Percentiles rank a stretch among this genome's conserved stretches.
Evolutionary conservation across 1,140 invertebrate species (phyloP).

Genomic region (Euwallacea similis): DNA sequence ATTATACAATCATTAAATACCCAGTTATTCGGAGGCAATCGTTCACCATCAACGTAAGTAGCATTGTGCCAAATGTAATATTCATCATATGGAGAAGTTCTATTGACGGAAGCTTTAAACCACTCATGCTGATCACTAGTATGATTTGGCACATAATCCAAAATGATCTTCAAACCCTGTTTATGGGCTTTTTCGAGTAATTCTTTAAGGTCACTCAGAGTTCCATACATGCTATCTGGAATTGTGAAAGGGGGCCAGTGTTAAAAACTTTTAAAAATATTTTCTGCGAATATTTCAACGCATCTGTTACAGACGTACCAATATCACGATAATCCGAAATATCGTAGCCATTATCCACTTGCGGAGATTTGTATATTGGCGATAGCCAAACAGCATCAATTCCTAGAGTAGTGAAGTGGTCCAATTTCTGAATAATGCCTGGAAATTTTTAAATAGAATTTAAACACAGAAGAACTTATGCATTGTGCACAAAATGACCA

Average conservation of each 20-base stretch:
- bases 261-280: background rate
- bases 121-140: slow-evolving; percentile 77
- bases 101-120: slow-evolving; percentile 69
- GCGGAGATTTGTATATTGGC: slow-evolving; percentile 63
- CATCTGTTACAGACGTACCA: slow-evolving; percentile 11
- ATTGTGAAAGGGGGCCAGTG: background rate
- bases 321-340: slow-evolving; percentile 75
- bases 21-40: slow-evolving; percentile 75
- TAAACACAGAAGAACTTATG: background rate
- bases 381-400: slow-evolving; percentile 68
- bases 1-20: slow-evolving; percentile 50
- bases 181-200: slow-evolving; percentile 63
- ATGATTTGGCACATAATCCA: slow-evolving; percentile 88
- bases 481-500: too few relatives aligned
- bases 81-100: slow-evolving; percentile 64
- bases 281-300: background rate
- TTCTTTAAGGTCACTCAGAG: slow-evolving; percentile 69
- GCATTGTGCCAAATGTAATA: slow-evolving; percentile 79
- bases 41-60: slow-evolving; percentile 55
- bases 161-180: slow-evolving; percentile 72
- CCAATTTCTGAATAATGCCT: slow-evolving; percentile 64
- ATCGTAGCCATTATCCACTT: slow-evolving; percentile 72
- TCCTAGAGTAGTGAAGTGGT: slow-evolving; percentile 66
- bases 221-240: slow-evolving; percentile 67
- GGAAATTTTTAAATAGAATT: slow-evolving; percentile 37